Evolutionary conservation across 1,140 invertebrate species (phyloP).

Genomic region (Drosophila jambulina): DNA sequence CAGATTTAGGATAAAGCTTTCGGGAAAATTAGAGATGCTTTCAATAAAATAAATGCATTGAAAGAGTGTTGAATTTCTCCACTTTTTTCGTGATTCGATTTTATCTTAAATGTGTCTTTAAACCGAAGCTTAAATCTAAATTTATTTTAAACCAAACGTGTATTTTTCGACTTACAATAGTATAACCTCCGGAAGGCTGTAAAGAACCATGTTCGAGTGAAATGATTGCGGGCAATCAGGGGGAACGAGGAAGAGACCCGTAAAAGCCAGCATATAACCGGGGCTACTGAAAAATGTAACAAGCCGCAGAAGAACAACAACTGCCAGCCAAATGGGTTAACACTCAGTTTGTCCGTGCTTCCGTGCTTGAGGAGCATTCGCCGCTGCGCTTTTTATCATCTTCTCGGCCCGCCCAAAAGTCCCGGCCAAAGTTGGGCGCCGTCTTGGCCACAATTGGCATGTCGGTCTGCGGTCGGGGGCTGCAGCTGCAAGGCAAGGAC

Average conservation of each 20-base stretch:
- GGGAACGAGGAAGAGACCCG: neutral
- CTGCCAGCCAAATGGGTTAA: slow-evolving; percentile 41
- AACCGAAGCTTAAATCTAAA: neutral
- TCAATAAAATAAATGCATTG: neutral
- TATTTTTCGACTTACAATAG: slow-evolving; percentile 3
- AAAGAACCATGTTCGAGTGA: slow-evolving; percentile 16
- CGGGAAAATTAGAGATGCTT: neutral
- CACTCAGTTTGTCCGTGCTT: slow-evolving; percentile 26
- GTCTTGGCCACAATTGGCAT: slow-evolving; percentile 76
- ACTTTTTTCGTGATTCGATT: neutral
- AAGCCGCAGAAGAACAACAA: slow-evolving; percentile 33
- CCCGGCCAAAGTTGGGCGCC: slow-evolving; percentile 31
- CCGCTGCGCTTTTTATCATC: slow-evolving; percentile 55
- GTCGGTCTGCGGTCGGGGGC: slow-evolving; percentile 50
- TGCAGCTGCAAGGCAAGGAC: slow-evolving; percentile 37
- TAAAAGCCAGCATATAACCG: slow-evolving; percentile 24
- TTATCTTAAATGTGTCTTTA: neutral
- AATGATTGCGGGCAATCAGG: slow-evolving; percentile 55
- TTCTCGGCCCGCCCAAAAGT: slow-evolving; percentile 32
- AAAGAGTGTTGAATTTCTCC: neutral
- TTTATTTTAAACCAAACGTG: neutral
- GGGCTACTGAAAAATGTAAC: slow-evolving; percentile 51
- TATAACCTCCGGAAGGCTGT: neutral
- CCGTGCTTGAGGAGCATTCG: slow-evolving; percentile 40
- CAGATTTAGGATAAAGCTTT: slow-evolving; percentile 1